phyloP scores from a whole-genome alignment of 2,113 vertebrate genomes.

The Corapipo altera region DNA sequence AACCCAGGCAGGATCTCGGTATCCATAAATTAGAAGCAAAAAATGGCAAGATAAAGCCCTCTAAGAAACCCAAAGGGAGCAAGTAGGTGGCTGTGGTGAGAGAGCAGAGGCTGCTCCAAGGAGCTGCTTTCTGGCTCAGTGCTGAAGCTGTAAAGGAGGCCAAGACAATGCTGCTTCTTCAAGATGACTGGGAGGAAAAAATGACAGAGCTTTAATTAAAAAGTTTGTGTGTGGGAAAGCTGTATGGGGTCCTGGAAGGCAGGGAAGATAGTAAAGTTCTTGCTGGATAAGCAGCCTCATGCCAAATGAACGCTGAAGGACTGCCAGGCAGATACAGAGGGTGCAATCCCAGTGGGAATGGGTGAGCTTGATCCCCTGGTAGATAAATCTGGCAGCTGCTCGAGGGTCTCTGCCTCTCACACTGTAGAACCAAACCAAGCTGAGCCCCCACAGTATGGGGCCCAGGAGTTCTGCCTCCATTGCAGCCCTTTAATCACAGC shows the following conservation, averaged over 20 bases:
- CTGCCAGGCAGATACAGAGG: background rate
- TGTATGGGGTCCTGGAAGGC: background rate
- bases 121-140: background rate
- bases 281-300: background rate
- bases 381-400: background rate
- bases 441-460: rapidly evolving
- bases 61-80: background rate
- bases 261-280: background rate
- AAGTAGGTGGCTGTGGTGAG: background rate
- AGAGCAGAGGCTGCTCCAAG: background rate
- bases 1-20: background rate
- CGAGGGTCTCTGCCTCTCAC: background rate
- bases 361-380: background rate
- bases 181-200: background rate
- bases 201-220: background rate
- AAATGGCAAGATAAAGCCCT: background rate
- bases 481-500: background rate
- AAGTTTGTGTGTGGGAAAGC: background rate
- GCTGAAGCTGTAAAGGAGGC: background rate
- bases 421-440: background rate
- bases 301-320: background rate
- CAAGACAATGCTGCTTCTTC: background rate
- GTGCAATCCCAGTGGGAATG: background rate
- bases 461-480: background rate
- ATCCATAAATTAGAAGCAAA: background rate